These are phyloP conservation scores for Burhinus oedicnemus DNA, from an alignment of 2,113 vertebrate species.

Conservation along the genomic window DNA sequence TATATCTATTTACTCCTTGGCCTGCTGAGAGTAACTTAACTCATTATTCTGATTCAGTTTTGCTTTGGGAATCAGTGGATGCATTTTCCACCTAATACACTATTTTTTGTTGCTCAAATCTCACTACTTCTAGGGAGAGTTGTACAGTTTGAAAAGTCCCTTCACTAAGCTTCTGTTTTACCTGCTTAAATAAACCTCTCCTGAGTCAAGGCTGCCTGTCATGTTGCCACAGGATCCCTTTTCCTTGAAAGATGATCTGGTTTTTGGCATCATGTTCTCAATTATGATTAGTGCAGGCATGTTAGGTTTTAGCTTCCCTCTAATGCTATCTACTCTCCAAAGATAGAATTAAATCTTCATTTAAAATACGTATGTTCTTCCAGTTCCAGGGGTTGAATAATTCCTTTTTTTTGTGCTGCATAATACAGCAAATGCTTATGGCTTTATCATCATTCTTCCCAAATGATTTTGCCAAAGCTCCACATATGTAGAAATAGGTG, in stretches of 20 bases:
- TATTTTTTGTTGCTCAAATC: not conserved
- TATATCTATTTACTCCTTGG: not conserved
- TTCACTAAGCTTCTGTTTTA: not conserved
- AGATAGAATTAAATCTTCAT: conserved; percentile 11
- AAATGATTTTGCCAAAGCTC: not conserved
- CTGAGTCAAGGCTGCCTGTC: not conserved
- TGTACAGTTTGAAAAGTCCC: not conserved
- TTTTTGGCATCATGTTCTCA: not conserved
- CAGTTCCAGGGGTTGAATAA: not conserved
- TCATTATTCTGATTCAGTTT: not conserved
- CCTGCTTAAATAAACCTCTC: not conserved
- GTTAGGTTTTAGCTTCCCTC: not conserved
- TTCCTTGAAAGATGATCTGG: not conserved
- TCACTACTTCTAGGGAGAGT: not conserved
- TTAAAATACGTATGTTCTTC: not conserved
- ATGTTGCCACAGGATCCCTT: not conserved
- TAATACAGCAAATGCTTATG: not conserved
- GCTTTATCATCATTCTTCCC: not conserved
- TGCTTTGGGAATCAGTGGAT: not conserved
- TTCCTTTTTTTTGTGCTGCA: not conserved
- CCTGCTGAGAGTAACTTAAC: not conserved
- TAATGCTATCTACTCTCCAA: not conserved
- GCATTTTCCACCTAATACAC: not conserved
- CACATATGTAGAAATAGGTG: not conserved
- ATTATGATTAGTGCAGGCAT: not conserved